Evolutionary conservation across 2,113 vertebrate species (phyloP), one percentile per base, ranked within the genome.

Genomic region (Pica pica): DNA sequence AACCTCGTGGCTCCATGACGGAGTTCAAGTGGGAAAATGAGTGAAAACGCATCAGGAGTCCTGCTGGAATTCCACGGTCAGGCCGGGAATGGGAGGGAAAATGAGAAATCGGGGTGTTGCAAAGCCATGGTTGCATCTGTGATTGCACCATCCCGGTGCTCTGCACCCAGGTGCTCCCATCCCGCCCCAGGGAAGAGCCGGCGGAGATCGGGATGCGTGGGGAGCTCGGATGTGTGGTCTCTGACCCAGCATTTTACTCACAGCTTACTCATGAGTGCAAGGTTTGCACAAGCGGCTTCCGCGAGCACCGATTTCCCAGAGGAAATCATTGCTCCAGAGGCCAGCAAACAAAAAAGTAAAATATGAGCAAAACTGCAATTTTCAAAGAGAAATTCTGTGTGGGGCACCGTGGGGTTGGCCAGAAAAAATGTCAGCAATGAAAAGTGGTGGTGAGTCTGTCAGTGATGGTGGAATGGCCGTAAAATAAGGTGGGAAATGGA

Each of bases 291-390:
- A 89, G 73, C 0, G 0, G 12, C 26, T 67, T 69, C 76, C 13
- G 35, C 2, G 3, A 31, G 44, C 13, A 2, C 0, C 0, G 1
- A 0, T 19, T 70, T 81, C 89, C 87, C 65, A 31, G n/a, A n/a
- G n/a, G n/a, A n/a, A n/a, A n/a, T 19, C 33, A 0, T 11, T 13
- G 5, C 22, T 63, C 27, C 31, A 30, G 52, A 33, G 10, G 4
- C 5, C 10, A 7, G 13, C 3, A 6, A 26, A 41, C 9, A 1
- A 35, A 57, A 50, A 4, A 0, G 14, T 16, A 7, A 71, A 73
- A 74, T 11, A 9, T 8, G 31, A 26, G 4, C 26, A 70, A 79
- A 60, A 2, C 0, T 0, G 12, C 3, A 3, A 6, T 30, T 42
- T n/a, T 33, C 6, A 7, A 30, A 13, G 22, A 41, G 3, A 4